Conservation (phyloP, 2,888 invertebrate species). For the Noctua janthe region DNA sequence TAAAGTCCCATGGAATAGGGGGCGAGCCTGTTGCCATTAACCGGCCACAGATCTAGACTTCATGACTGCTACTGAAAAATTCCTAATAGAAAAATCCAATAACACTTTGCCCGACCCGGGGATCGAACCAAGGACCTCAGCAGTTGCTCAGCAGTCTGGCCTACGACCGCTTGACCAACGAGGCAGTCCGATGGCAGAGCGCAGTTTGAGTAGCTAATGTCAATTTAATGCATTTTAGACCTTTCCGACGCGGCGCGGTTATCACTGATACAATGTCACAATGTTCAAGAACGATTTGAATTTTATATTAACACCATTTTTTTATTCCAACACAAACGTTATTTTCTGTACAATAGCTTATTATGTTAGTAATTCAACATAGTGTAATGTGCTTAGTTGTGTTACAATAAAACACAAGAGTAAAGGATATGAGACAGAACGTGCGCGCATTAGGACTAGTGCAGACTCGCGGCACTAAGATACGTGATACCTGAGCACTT, state of each 20-base stretch:
- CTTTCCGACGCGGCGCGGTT: not conserved
- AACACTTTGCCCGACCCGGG: not conserved
- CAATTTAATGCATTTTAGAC: not conserved
- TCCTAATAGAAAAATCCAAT: too few species aligned
- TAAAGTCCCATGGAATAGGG: too few species aligned
- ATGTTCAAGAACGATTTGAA: constrained; percentile 1
- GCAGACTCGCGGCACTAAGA: constrained; percentile 34
- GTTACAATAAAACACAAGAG: constrained; percentile 51
- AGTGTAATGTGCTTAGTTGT: constrained; percentile 14
- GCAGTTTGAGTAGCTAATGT: not conserved
- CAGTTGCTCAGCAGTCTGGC: not conserved
- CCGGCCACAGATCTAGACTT: not conserved
- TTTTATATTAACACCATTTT: not conserved
- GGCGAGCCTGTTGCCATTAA: not conserved
- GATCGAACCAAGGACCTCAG: not conserved
- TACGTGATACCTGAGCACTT: constrained; percentile 28
- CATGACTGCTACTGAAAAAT: not conserved
- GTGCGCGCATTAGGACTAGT: constrained; percentile 34
- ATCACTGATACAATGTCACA: not conserved
- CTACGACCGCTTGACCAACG: not conserved
- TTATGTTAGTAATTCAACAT: constrained; percentile 10
- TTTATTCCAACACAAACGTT: not conserved
- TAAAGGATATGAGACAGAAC: constrained; percentile 38
- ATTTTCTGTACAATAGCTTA: not conserved
- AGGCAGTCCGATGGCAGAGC: not conserved